Evolutionary conservation across 2,888 invertebrate genomes (phyloP).

Genomic region (Mellilla xanthometata): DNA sequence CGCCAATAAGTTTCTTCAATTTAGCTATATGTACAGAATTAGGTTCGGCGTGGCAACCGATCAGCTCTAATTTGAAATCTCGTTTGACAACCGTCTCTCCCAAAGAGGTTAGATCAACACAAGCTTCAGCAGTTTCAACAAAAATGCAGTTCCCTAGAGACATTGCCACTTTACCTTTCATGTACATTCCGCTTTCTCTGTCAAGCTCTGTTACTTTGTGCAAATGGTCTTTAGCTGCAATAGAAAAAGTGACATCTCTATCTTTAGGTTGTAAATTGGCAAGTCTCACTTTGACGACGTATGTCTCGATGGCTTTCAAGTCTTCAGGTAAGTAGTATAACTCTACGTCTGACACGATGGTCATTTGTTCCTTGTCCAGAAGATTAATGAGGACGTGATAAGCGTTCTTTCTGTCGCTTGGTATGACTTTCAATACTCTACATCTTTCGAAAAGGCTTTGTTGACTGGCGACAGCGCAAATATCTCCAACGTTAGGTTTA

Average conservation of each 20-base stretch:
- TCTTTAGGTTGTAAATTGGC: slow-evolving; percentile 64
- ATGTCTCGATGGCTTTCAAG: slow-evolving; percentile 68
- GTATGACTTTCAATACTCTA: slow-evolving; percentile 73
- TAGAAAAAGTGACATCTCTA: slow-evolving; percentile 64
- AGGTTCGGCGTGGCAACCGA: slow-evolving; percentile 57
- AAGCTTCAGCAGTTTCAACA: slow-evolving; percentile 84
- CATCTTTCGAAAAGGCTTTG: slow-evolving; percentile 79
- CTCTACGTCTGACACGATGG: slow-evolving; percentile 58
- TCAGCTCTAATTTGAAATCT: slow-evolving; percentile 78
- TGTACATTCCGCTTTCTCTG: slow-evolving; percentile 47
- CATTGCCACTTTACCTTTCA: slow-evolving; percentile 75
- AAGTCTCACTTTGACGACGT: slow-evolving; percentile 61
- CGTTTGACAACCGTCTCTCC: slow-evolving; percentile 77
- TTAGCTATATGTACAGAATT: slow-evolving; percentile 75
- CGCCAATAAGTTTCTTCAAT: slow-evolving; percentile 71
- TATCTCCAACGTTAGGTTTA: slow-evolving; percentile 74
- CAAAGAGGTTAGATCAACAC: slow-evolving; percentile 73
- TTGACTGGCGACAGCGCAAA: slow-evolving; percentile 79
- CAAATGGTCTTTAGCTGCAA: slow-evolving; percentile 50
- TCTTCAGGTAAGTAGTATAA: slow-evolving; percentile 77
- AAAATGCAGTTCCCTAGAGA: slow-evolving; percentile 85
- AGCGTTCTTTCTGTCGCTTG: slow-evolving; percentile 52
- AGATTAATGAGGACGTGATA: slow-evolving; percentile 73
- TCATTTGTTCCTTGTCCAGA: slow-evolving; percentile 83
- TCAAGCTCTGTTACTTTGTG: slow-evolving; percentile 50